phyloP scores from a whole-genome alignment of 2,797 vertebrate species.

The Orestias chungarensis region DNA sequence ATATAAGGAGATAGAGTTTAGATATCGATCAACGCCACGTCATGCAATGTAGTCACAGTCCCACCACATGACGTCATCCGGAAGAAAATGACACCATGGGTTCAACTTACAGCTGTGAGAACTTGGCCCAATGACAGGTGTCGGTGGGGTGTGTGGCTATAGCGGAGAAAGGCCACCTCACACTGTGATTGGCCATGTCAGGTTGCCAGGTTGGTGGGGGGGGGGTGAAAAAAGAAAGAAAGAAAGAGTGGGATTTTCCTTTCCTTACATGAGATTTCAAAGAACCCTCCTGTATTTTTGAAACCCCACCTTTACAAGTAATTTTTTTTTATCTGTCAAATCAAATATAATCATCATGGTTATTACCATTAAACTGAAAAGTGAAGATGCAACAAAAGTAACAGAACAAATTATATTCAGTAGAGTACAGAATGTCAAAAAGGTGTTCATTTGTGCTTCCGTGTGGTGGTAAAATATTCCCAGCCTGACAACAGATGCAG shows the following conservation, averaged over 20 bases:
- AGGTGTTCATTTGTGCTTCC: constrained; percentile 35
- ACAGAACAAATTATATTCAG: constrained; percentile 61
- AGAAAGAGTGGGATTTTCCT: constrained; percentile 78
- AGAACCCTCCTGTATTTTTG: constrained; percentile 59
- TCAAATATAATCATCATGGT: constrained; percentile 66
- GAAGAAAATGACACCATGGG: constrained; percentile 85
- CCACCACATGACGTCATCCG: constrained; percentile 86
- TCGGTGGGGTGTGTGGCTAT: constrained; percentile 72
- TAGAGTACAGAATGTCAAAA: constrained; percentile 32
- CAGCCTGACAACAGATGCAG: constrained; percentile 64
- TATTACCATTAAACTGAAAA: constrained; percentile 57
- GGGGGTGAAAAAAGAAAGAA: constrained; percentile 72
- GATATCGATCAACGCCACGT: constrained; percentile 80
- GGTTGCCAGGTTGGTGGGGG: constrained; percentile 80
- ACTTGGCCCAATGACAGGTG: constrained; percentile 80
- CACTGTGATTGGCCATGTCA: constrained; percentile 83
- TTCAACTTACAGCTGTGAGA: constrained; percentile 86
- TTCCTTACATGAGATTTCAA: constrained; percentile 71
- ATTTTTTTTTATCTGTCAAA: constrained; percentile 62
- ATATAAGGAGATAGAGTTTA: constrained; percentile 72
- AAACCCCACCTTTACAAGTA: constrained; percentile 48
- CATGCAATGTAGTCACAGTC: constrained; percentile 88
- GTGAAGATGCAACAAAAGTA: constrained; percentile 59
- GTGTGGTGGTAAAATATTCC: constrained; percentile 49
- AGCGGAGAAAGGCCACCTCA: constrained; percentile 81